A percentile compares a stretch with the other conserved stretches of the same genome.
phyloP scores from a whole-genome alignment of 1,140 invertebrate species.

The Nixonia krombeini region DNA sequence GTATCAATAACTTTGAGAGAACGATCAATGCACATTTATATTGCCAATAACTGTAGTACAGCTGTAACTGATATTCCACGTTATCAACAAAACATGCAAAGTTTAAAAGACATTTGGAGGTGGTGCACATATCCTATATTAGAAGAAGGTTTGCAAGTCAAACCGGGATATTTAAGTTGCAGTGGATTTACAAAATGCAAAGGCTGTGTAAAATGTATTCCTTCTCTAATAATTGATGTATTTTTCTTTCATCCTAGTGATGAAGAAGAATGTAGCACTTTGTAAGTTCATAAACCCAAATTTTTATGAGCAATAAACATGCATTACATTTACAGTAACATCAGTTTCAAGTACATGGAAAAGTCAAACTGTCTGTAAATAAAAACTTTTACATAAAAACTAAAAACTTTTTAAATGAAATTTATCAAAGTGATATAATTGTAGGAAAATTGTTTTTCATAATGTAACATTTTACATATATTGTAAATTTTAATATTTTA shows the following conservation, averaged over 20 bases:
- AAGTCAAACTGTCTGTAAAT: too few species aligned
- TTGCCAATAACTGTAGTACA: constrained; percentile 56
- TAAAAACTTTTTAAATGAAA: too few species aligned
- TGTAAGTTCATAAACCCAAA: constrained; percentile 68
- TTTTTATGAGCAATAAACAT: too few species aligned
- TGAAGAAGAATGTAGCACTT: constrained; percentile 71
- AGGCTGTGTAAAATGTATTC: constrained; percentile 56
- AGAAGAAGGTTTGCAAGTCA: constrained; percentile 66
- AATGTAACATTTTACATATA: too few species aligned
- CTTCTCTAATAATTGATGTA: constrained; percentile 73
- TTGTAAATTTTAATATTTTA: too few species aligned
- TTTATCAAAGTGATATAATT: too few species aligned
- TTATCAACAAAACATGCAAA: constrained; percentile 59
- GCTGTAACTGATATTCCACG: constrained; percentile 9
- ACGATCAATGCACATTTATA: constrained; percentile 65
- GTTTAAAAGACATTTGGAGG: constrained; percentile 79
- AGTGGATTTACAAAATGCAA: constrained; percentile 28
- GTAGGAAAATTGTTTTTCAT: too few species aligned
- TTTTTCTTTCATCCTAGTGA: constrained; percentile 70
- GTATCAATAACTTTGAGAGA: constrained; percentile 68
- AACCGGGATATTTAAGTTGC: constrained; percentile 34
- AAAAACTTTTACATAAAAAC: too few species aligned
- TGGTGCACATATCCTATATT: constrained; percentile 69
- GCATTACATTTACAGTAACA: too few species aligned
- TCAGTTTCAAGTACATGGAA: too few species aligned